phyloP scores from a whole-genome alignment of 2,797 vertebrate species.

The Pelodytes ibericus region DNA sequence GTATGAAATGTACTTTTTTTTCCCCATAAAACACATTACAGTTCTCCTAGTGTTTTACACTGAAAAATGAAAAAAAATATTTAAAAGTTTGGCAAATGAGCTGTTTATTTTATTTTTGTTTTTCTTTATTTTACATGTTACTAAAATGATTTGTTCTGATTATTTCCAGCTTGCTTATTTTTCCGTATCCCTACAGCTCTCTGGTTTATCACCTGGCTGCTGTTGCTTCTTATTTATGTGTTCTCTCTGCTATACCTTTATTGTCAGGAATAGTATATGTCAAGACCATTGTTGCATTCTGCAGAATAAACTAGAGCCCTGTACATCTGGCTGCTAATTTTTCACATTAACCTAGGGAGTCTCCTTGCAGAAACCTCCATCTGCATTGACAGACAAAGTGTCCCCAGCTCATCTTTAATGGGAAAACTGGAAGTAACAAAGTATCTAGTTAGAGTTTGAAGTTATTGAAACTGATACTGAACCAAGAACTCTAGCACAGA shows the following conservation, averaged over 20 bases:
- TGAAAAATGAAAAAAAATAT: too few relatives aligned
- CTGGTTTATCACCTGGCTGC: background rate
- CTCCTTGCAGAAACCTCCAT: conserved; percentile 50
- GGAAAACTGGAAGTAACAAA: conserved; percentile 49
- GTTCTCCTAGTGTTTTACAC: too few relatives aligned
- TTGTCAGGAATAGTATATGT: conserved; percentile 31
- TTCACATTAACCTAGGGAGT: conserved; percentile 52
- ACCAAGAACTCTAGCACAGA: conserved; percentile 28
- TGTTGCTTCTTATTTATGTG: background rate
- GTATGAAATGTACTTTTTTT: too few relatives aligned
- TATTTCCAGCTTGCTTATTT: too few relatives aligned
- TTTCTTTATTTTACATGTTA: too few relatives aligned
- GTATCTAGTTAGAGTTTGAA: conserved; percentile 50
- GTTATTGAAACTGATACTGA: conserved; percentile 51
- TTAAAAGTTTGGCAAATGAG: too few relatives aligned
- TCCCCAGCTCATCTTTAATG: conserved; percentile 50
- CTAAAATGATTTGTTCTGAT: too few relatives aligned
- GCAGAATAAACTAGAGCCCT: conserved; percentile 22
- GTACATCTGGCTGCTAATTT: conserved; percentile 54
- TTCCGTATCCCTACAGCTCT: too few relatives aligned
- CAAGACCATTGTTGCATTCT: conserved; percentile 37
- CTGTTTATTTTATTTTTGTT: too few relatives aligned
- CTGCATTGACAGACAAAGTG: conserved; percentile 51
- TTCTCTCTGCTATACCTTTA: conserved; percentile 34
- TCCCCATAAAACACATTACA: too few relatives aligned